Conservation (phyloP, 1,140 invertebrate genomes). For the Bathynomus jamesi region DNA sequence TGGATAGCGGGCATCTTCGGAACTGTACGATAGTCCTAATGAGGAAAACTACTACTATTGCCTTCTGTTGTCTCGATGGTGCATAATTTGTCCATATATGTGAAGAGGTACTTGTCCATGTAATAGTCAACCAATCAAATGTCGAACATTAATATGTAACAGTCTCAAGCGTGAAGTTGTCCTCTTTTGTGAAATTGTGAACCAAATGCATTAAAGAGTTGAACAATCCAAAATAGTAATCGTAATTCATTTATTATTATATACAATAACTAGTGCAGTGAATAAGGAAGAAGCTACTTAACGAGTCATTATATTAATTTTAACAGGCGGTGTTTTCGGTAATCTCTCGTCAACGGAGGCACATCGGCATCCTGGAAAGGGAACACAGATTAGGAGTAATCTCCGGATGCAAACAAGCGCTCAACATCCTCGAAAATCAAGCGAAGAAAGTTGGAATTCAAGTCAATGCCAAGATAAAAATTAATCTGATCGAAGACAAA, state of each 20-base stretch:
- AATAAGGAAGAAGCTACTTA: background rate
- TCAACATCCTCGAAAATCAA: background rate
- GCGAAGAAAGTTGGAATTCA: background rate
- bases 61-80: too few species aligned
- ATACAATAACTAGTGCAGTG: background rate
- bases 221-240: background rate
- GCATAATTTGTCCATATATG: too few species aligned
- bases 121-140: too few species aligned
- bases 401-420: background rate
- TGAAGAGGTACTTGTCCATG: too few species aligned
- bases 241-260: background rate
- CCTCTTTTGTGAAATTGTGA: background rate
- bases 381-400: background rate
- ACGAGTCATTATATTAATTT: background rate
- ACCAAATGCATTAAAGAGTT: background rate
- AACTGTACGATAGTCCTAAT: too few species aligned
- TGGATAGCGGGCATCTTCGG: too few species aligned
- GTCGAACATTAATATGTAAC: too few species aligned
- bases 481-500: background rate
- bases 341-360: background rate
- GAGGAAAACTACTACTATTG: too few species aligned
- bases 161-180: background rate
- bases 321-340: background rate
- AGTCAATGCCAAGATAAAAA: background rate
- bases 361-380: background rate